Base-by-base conservation (phyloP, 2,113 vertebrate species). In the Fulmarus glacialis region DNA sequence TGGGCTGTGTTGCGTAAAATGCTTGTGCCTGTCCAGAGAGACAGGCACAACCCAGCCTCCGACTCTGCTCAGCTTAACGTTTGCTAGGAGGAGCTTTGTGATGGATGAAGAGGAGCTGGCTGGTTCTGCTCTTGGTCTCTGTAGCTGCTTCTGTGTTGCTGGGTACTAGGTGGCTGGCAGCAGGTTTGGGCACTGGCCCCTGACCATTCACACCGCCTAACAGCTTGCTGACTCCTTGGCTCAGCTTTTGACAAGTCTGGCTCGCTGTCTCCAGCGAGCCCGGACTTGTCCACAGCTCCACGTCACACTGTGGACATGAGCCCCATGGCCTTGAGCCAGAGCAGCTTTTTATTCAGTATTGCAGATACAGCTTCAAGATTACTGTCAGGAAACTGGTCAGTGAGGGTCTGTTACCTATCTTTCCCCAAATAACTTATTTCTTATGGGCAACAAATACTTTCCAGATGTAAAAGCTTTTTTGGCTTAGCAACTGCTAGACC, bases 261-360 rank as follows among this genome's bases (percentile, higher is more conserved):
- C 36, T 83, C 2, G 0, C n/a, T 62, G 40, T 53, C 22, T 67
- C 19, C 42, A 64, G n/a, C 1, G 4, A 67, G 56, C 20, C 34
- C 60, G 42, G 74, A 7, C n/a, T 59, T 60, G 27, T 55, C 72
- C 67, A 27, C 55, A 74, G 66, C 30, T 73, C 23, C n/a, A 50
- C 0, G 0, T 29, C 66, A n/a, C 1, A 0, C 34, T 22, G 7
- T 16, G 48, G 56, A 68, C 27, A 2, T 9, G 10, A 85, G 47
- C 11, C 53, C 38, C 5, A 6, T 3, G 40, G 64, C 38, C 60
- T 64, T 50, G 32, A 77, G 67, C 47, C 47, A 75, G 24, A 48
- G n/a, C 43, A 71, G 59, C 22, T 63, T 77, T 85, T 55, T 59
- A 52, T 74, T 66, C 50, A 6, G 12, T 50, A 45, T 14, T 59